phyloP scores from a whole-genome alignment of 2,888 invertebrate species.

The Andrena marginata region DNA sequence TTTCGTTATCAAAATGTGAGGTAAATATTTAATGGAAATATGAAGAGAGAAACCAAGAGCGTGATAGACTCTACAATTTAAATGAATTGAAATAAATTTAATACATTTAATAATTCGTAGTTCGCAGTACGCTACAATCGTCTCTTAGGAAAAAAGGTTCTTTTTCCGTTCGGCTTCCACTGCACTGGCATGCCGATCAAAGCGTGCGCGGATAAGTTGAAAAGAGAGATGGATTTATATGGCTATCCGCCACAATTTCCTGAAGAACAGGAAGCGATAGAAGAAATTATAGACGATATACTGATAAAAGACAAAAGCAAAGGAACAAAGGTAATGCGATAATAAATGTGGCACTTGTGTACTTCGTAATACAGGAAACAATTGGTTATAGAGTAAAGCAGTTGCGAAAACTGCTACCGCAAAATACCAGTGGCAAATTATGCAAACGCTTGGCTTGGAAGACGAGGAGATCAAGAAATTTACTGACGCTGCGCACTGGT shows the following conservation, averaged over 20 bases:
- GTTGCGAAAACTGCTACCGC: constrained; percentile 95
- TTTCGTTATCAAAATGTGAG: constrained; percentile 98
- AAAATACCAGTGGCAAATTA: constrained; percentile 99
- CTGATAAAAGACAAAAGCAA: constrained; percentile 94
- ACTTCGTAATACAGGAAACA: not conserved
- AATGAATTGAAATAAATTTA: not conserved
- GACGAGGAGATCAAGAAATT: constrained; percentile 97
- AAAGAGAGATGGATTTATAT: constrained; percentile 95
- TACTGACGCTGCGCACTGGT: constrained; percentile 96
- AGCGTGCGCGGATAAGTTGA: constrained; percentile 98
- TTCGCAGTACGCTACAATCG: constrained; percentile 97
- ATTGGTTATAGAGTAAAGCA: constrained; percentile 92
- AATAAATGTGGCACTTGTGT: not conserved
- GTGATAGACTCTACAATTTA: not conserved
- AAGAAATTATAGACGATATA: constrained; percentile 87
- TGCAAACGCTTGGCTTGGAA: constrained; percentile 95
- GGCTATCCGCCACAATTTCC: constrained; percentile 98
- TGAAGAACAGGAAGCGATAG: constrained; percentile 85
- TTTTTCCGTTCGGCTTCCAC: constrained; percentile 99
- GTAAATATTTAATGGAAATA: constrained; percentile 85
- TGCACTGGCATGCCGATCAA: constrained; percentile 99
- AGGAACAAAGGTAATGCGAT: constrained; percentile 91
- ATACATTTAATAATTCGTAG: constrained; percentile 83
- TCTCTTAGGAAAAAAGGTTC: constrained; percentile 94
- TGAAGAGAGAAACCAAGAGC: not conserved